Evolutionary conservation across 2,797 vertebrate species (phyloP).

Genomic region (Todus mexicanus): DNA sequence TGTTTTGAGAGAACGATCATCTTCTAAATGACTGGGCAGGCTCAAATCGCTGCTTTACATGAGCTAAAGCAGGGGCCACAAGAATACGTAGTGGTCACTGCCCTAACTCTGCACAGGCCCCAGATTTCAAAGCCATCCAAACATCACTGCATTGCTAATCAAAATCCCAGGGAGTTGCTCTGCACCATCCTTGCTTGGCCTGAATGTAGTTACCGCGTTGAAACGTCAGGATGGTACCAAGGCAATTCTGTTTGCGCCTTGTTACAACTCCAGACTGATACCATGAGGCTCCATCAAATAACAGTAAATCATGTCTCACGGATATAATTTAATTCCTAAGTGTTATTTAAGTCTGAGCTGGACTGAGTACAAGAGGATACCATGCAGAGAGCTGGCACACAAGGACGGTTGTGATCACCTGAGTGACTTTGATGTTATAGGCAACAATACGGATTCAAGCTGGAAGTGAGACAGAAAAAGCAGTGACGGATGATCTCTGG

Average conservation of each 20-base stretch:
- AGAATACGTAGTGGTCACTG: fast-evolving
- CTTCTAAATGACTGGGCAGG: conserved; percentile 17
- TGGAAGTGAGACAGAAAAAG: not conserved
- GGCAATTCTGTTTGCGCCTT: not conserved
- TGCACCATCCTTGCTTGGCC: not conserved
- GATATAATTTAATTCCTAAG: not conserved
- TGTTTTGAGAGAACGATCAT: not conserved
- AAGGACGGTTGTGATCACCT: not conserved
- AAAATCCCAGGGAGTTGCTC: not conserved
- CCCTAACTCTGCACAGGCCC: not conserved
- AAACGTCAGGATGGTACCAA: not conserved
- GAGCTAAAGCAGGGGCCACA: not conserved
- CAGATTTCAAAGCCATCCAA: not conserved
- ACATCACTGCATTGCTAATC: not conserved
- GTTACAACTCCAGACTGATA: not conserved
- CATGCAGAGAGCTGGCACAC: not conserved
- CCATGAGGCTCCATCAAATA: not conserved
- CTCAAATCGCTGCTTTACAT: not conserved
- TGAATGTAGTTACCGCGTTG: not conserved
- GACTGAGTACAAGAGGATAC: not conserved
- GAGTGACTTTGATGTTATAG: not conserved
- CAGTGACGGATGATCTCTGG: not conserved
- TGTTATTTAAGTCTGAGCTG: not conserved
- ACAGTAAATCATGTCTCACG: not conserved
- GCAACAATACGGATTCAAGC: not conserved